Evolutionary conservation across 2,888 invertebrate species (phyloP), one percentile per base, ranked within the genome.

Genomic region (Criorhina ranunculi): DNA sequence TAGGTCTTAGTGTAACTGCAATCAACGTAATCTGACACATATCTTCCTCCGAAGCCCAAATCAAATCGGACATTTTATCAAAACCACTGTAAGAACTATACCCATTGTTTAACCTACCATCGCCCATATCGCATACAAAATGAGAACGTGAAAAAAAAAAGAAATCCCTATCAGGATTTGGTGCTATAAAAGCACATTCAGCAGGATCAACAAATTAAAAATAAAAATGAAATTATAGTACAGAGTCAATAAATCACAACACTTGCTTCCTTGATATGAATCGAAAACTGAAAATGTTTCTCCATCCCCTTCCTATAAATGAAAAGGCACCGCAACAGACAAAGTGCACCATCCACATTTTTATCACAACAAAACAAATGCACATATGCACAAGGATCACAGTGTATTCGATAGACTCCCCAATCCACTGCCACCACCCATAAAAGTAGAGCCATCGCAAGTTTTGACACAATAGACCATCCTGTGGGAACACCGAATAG

Each of bases 241-340:
- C 51, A 51, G 8, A 73, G 79, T 64, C 79, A 37, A 85, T 85
- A 85, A 85, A 85, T 85, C 79, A 79, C 73, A 69, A 70, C n/a
- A n/a, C n/a, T 73, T 4, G 37, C 60, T 35, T 29, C 62, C 31
- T 37, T 62, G 55, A n/a, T 53, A 57, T 44, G 35, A 49, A 44
- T 59, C 59, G 57, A 44, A 69, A 57, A 55, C 46, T 64, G 55
- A 62, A 67, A 62, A 57, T 73, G 17, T 51, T n/a, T 40, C 19
- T 46, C 49, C 8, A 17, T 29, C 53, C 6, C 17, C 37, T 12
- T 17, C 17, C 33, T 17, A 15, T 69, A 37, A 42, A 60, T 29
- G 51, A 66, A 35, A 59, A 59, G 15, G 29, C 40, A 31, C 33
- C 33, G 44, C 55, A 33, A 6, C 44, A 78, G 62, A 57, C 40